Conservation (phyloP, 2,113 vertebrate genomes). For the human (Homo sapiens) region DNA sequence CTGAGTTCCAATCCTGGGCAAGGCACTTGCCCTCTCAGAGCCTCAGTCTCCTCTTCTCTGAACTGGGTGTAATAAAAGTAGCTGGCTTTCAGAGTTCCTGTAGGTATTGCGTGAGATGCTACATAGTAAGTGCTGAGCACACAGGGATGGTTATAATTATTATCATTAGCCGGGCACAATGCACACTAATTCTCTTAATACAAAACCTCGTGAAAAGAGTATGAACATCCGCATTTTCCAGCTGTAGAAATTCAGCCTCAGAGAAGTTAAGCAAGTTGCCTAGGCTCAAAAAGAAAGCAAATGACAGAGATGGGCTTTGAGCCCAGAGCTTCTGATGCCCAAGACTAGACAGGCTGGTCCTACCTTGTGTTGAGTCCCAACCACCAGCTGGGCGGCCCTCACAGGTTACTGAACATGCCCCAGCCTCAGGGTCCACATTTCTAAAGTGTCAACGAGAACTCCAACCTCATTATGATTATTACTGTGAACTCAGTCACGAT, state of each 20-base stretch:
- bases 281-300: background rate
- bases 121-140: no score
- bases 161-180: background rate
- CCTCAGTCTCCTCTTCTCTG: background rate
- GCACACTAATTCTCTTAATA: background rate
- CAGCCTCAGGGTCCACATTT: background rate
- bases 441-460: background rate
- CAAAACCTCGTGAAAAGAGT: no score
- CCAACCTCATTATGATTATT: background rate
- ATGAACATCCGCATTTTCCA: background rate
- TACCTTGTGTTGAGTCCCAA: background rate
- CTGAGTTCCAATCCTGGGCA: background rate
- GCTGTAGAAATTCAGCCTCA: background rate
- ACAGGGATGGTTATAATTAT: accelerated
- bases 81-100: background rate
- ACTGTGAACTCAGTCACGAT: background rate
- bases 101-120: no score
- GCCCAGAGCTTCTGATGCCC: no score
- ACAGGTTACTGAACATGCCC: background rate
- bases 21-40: no score
- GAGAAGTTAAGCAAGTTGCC: background rate
- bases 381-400: background rate
- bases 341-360: background rate
- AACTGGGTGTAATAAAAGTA: background rate
- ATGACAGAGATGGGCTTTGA: background rate